Conservation (phyloP, 1,140 invertebrate species). For the Nomia melanderi region DNA sequence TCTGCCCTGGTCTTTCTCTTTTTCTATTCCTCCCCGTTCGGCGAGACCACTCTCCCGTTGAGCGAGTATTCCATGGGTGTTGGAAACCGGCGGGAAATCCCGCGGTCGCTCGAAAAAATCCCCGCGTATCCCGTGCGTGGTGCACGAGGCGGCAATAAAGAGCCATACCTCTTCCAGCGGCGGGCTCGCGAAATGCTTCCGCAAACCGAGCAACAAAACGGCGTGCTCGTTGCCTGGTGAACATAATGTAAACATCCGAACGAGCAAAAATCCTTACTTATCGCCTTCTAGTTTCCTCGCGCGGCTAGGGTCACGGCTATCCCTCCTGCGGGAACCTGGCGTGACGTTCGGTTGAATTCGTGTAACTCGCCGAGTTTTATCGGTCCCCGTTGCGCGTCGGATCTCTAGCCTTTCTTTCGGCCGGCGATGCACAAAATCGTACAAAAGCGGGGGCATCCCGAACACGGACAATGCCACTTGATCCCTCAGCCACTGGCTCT, state of each 20-base stretch:
- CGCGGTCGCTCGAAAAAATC: conserved; percentile 39
- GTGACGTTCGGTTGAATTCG: conserved; percentile 35
- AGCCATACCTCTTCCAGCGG: conserved; percentile 35
- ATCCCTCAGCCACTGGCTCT: conserved; percentile 51
- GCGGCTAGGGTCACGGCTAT: background rate
- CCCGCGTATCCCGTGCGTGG: conserved; percentile 46
- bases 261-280: conserved; percentile 56
- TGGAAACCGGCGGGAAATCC: conserved; percentile 59
- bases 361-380: conserved; percentile 19
- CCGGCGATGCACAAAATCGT: conserved; percentile 16
- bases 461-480: conserved; percentile 55
- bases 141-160: conserved; percentile 57
- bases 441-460: conserved; percentile 26
- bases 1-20: background rate
- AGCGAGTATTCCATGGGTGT: conserved; percentile 25
- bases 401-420: background rate
- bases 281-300: conserved; percentile 14
- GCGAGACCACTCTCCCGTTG: conserved; percentile 18
- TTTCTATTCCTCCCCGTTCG: conserved; percentile 1
- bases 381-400: background rate
- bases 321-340: background rate
- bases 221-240: conserved; percentile 11
- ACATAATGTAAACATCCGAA: conserved; percentile 57
- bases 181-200: conserved; percentile 41
- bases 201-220: conserved; percentile 57